Evolutionary conservation across 2,113 vertebrate genomes (phyloP), one percentile per base, ranked within the genome.

Genomic region (Myodes glareolus): DNA sequence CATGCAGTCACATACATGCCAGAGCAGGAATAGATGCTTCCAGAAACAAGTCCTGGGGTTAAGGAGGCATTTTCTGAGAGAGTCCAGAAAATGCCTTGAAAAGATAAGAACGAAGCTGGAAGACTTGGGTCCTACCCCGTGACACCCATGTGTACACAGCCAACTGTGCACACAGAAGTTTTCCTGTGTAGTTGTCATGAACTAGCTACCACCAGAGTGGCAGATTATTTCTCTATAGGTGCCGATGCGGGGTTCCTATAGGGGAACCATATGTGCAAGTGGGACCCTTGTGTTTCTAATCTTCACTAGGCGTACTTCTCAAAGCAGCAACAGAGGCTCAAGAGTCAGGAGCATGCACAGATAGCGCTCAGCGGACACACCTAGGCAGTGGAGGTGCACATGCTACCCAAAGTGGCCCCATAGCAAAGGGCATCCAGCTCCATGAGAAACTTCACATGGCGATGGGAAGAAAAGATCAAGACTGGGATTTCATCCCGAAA

Each of bases 361-460:
- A 29, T 6, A 7, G 1, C 11, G 12, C 12, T 31, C 0, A 33
- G 85, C 50, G 39, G 25, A 25, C 27, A 2, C 0, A 11, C 29
- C 12, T 7, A 0, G 4, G 42, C 25, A 21, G 3, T 2, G 3
- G 4, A 6, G 19, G 88, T 7, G 82, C 58, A 29, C 25, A 0
- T 0, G 11, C 1, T 5, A 9, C 23, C 72, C 16, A 58, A 3
- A 4, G 31, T 33, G 33, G 3, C 19, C 6, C 25, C 5, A 17
- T 0, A 19, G 13, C 45, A 10, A 31, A 23, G 75, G 68, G 9
- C n/a, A 9, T 17, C 25, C 45, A 25, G 47, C 39, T 45, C 27
- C 0, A 25, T 0, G 19, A 63, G 36, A 16, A 21, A 27, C 17
- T 5, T 10, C 31, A 45, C 36, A 2, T 2, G 3, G 75, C 0